Conservation (phyloP, 2,113 vertebrate genomes). For the Gasterosteus nipponicus region DNA sequence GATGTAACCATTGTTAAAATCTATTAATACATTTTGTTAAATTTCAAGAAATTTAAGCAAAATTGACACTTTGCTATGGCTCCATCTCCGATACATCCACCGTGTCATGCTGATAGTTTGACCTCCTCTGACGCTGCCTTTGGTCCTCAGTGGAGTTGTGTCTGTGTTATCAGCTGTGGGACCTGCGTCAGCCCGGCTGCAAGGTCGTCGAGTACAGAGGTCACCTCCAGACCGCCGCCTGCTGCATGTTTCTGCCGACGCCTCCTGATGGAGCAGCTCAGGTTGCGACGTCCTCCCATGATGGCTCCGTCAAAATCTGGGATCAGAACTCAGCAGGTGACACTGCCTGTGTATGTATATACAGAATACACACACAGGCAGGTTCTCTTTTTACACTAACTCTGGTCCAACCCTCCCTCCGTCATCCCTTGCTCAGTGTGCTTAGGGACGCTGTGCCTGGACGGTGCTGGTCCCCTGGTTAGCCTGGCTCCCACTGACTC, state of each 20-base stretch:
- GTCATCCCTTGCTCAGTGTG: constrained; percentile 78
- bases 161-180: constrained; percentile 88
- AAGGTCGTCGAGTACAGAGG: constrained; percentile 89
- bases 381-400: background rate
- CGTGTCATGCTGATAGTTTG: background rate
- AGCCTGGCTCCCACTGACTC: constrained; percentile 84
- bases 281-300: constrained; percentile 90
- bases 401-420: constrained; percentile 1
- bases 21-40: background rate
- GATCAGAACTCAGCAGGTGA: constrained; percentile 90
- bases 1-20: background rate
- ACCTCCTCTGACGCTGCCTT: background rate
- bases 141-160: constrained; percentile 30
- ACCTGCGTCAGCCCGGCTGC: constrained; percentile 89
- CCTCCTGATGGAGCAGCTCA: constrained; percentile 55
- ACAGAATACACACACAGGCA: background rate
- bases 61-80: background rate
- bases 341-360: background rate
- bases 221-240: constrained; percentile 89
- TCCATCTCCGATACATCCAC: background rate
- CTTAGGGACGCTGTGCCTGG: constrained; percentile 85
- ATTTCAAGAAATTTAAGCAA: background rate
- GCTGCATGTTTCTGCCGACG: constrained; percentile 88
- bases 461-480: constrained; percentile 87
- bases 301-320: constrained; percentile 92